Evolutionary conservation across 2,888 invertebrate genomes (phyloP).

Genomic region (Antitype chi): DNA sequence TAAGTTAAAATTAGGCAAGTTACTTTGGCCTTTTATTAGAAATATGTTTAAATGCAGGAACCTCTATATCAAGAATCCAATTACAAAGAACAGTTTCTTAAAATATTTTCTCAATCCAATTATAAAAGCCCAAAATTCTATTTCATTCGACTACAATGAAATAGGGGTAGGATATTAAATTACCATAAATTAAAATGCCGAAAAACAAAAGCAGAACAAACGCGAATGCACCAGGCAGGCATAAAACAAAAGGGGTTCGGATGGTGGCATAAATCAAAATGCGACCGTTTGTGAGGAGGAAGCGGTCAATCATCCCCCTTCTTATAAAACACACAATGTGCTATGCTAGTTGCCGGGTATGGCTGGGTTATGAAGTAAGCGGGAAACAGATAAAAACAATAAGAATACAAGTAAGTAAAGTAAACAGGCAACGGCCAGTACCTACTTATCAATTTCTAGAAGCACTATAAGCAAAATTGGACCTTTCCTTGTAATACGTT

Average conservation of each 20-base stretch:
- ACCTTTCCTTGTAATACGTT: conserved; percentile 36
- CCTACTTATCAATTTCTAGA: conserved; percentile 10
- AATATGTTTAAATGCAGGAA: background rate
- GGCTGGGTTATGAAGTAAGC: conserved; percentile 60
- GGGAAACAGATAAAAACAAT: conserved; percentile 11
- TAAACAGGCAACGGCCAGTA: too few species aligned
- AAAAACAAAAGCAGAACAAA: conserved; percentile 70
- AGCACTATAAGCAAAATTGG: background rate
- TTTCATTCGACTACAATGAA: conserved; percentile 43
- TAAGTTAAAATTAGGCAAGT: background rate
- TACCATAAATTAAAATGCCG: conserved; percentile 75
- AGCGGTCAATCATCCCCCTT: conserved; percentile 88
- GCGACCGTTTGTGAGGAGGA: conserved; percentile 84
- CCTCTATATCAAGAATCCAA: conserved; percentile 1
- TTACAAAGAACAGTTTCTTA: conserved; percentile 1
- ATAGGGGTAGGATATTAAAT: conserved; percentile 72
- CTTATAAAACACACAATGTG: conserved; percentile 77
- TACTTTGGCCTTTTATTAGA: background rate
- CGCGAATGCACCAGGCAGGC: conserved; percentile 73
- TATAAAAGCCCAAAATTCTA: conserved; percentile 41
- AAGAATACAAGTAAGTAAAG: background rate
- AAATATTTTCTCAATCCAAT: conserved; percentile 25
- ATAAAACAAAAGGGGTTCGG: conserved; percentile 76
- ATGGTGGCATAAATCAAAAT: conserved; percentile 81
- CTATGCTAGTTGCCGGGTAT: conserved; percentile 65